Conservation (phyloP, 2,113 vertebrate genomes). For the Cyprinodon brontotheroides region DNA sequence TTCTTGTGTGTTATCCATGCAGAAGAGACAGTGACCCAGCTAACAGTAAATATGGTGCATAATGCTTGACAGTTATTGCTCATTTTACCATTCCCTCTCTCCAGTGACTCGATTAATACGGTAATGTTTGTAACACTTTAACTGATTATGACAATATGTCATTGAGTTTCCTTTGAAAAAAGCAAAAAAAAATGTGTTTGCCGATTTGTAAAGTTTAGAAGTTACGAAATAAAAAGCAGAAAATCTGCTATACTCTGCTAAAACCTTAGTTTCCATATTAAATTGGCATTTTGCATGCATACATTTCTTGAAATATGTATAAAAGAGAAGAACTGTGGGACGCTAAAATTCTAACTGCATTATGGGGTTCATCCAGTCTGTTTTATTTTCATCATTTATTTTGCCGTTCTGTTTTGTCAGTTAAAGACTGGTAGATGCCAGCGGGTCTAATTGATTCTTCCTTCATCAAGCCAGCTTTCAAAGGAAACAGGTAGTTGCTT, state of each 20-base stretch:
- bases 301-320: too few relatives aligned
- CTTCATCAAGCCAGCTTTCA: conserved; percentile 6
- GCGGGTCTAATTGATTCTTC: rapidly evolving
- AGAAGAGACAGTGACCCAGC: conserved; percentile 5
- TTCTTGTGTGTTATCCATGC: conserved; percentile 10
- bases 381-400: not conserved
- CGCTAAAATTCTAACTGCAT: not conserved
- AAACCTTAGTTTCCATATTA: not conserved
- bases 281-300: too few relatives aligned
- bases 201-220: not conserved
- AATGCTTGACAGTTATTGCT: conserved; percentile 16
- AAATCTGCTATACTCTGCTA: not conserved
- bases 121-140: not conserved
- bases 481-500: conserved; percentile 15
- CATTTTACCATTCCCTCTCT: conserved; percentile 8
- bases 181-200: not conserved
- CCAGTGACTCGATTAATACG: conserved; percentile 3
- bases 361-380: too few relatives aligned
- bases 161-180: not conserved
- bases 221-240: not conserved
- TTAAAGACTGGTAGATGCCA: not conserved
- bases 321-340: not conserved
- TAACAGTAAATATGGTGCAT: conserved; percentile 23
- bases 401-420: not conserved
- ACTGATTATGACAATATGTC: not conserved